Conservation (phyloP, 2,113 vertebrate species). For the Oryzias celebensis region DNA sequence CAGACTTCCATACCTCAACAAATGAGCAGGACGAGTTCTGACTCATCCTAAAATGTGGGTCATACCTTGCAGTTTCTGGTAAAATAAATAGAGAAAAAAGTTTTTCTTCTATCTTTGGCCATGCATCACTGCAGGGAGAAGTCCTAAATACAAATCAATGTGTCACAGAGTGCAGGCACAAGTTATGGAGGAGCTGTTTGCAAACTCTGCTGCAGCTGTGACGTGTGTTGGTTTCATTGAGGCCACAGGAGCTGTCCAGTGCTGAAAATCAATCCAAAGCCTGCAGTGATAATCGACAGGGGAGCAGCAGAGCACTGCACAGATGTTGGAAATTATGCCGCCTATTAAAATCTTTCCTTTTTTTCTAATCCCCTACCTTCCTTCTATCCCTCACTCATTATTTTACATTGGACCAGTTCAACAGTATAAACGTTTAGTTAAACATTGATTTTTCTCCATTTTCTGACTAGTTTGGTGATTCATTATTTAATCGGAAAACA, state of each 20-base stretch:
- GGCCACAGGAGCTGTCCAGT: slow-evolving; percentile 70
- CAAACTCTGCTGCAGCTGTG: slow-evolving; percentile 53
- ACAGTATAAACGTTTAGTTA: slow-evolving; percentile 19
- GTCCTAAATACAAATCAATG: slow-evolving; percentile 28
- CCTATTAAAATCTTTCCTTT: slow-evolving; percentile 32
- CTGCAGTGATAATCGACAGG: slow-evolving; percentile 64
- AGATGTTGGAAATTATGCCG: slow-evolving; percentile 48
- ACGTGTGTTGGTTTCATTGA: slow-evolving; percentile 49
- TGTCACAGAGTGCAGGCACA: slow-evolving; percentile 25
- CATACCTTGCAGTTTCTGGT: background rate
- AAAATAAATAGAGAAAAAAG: background rate
- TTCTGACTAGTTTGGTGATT: slow-evolving; percentile 17
- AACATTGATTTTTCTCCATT: slow-evolving; percentile 23
- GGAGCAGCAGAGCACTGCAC: slow-evolving; percentile 13
- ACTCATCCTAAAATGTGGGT: background rate
- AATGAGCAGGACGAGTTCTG: background rate
- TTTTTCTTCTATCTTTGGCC: slow-evolving; percentile 21
- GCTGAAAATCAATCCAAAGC: slow-evolving; percentile 69
- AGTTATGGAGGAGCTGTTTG: slow-evolving; percentile 55
- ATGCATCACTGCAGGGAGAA: slow-evolving; percentile 5
- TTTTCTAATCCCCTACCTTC: background rate
- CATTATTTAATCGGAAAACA: background rate
- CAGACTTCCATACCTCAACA: background rate
- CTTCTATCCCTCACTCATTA: background rate
- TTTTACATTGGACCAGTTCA: slow-evolving; percentile 28